These are phyloP conservation scores for Oncopeltus fasciatus DNA, from an alignment of 1,140 invertebrate species.

Conservation along the genomic window DNA sequence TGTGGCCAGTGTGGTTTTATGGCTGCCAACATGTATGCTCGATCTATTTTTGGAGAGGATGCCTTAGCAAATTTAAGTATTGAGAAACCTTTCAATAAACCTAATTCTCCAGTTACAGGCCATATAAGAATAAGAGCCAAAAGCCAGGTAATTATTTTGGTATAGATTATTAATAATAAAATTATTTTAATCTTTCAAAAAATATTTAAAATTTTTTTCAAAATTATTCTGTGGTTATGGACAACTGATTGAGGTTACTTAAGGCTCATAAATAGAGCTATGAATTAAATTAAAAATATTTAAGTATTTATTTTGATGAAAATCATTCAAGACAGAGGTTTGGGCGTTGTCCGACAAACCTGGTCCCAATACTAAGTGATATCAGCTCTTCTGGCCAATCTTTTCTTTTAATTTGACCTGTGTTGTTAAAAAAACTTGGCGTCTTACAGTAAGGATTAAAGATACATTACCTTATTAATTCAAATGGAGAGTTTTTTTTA, in stretches of 20 bases:
- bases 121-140: constrained; percentile 96
- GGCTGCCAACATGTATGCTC: constrained; percentile 97
- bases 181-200: neutral
- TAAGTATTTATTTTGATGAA: no score
- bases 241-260: neutral
- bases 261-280: no score
- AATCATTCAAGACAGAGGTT: no score
- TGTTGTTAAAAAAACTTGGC: no score
- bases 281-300: no score
- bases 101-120: constrained; percentile 78
- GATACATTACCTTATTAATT: no score
- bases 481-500: no score
- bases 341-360: no score
- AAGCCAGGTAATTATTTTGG: constrained; percentile 57
- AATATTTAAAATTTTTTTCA: neutral
- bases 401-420: no score
- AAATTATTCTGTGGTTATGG: neutral
- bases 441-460: no score
- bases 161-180: neutral
- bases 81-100: constrained; percentile 81
- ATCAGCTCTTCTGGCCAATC: no score
- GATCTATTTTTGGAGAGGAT: constrained; percentile 98
- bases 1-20: constrained; percentile 96
- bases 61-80: constrained; percentile 96
- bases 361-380: no score